Conservation (phyloP, 1,140 invertebrate species). For the Propsilocerus akamusi region DNA sequence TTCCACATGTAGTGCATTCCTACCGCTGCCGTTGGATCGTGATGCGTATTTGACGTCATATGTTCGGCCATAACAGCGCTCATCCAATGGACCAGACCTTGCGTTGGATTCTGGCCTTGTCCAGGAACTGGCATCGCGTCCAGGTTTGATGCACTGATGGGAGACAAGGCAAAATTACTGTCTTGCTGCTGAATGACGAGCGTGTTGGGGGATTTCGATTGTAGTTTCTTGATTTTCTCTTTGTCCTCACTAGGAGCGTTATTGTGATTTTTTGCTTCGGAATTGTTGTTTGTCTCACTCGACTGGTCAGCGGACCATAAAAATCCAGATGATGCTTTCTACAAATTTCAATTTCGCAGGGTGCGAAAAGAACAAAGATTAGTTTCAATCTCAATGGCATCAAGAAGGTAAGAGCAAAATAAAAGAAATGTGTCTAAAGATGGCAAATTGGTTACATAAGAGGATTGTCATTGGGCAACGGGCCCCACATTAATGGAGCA, state of each 20-base stretch:
- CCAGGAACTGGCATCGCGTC: conserved; percentile 21
- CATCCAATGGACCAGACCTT: conserved; percentile 64
- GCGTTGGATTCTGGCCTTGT: conserved; percentile 40
- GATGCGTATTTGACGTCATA: conserved; percentile 43
- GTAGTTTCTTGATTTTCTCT: too few species aligned
- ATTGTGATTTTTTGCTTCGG: neutral
- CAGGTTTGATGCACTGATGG: neutral
- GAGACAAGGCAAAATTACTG: neutral
- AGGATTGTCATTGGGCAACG: too few species aligned
- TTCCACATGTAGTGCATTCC: conserved; percentile 53
- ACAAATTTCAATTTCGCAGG: neutral
- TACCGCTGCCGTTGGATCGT: conserved; percentile 34
- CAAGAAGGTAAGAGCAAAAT: neutral
- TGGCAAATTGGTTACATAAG: too few species aligned
- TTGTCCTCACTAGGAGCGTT: neutral
- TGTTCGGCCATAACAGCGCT: conserved; percentile 62
- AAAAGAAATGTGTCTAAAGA: neutral
- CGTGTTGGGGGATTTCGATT: too few species aligned
- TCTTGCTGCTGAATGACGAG: neutral
- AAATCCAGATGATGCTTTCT: conserved; percentile 1
- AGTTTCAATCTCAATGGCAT: neutral
- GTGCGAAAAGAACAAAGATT: neutral
- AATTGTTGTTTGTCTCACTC: neutral
- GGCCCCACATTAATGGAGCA: too few species aligned
- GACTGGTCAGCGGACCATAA: neutral